Conservation (phyloP, 2,888 invertebrate genomes). For the Alentia gelatinosa region DNA sequence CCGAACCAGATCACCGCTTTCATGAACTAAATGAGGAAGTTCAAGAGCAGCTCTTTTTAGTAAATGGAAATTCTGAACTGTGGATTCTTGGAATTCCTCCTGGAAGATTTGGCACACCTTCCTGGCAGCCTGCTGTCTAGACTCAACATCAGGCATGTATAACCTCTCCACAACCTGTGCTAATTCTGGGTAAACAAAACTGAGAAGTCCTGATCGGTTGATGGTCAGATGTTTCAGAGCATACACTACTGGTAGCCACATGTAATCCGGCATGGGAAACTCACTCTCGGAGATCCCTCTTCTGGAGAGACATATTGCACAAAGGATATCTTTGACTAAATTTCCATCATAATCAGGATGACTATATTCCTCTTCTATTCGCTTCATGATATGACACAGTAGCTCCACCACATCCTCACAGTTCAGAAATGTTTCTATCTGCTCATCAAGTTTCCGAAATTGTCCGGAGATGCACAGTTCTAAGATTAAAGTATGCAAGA, state of each 20-base stretch:
- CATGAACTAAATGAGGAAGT: not conserved
- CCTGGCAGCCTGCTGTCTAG: not conserved
- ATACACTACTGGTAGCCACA: not conserved
- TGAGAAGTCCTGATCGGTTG: not conserved
- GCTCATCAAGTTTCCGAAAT: not conserved
- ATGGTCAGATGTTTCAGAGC: not conserved
- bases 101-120: not conserved
- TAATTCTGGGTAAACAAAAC: constrained; percentile 12
- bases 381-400: not conserved
- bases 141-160: not conserved
- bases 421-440: not conserved
- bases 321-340: not conserved
- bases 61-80: not conserved
- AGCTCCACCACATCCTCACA: not conserved
- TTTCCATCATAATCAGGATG: not conserved
- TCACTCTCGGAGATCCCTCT: not conserved
- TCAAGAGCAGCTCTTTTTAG: not conserved
- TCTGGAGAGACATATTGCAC: not conserved
- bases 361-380: not conserved
- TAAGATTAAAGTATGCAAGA: not conserved
- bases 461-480: constrained; percentile 6
- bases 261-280: not conserved
- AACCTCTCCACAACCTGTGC: not conserved
- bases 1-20: not conserved
- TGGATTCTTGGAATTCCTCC: not conserved